Base-by-base conservation (phyloP, 2,888 invertebrate species). In the Nephrotoma guestfalica region DNA sequence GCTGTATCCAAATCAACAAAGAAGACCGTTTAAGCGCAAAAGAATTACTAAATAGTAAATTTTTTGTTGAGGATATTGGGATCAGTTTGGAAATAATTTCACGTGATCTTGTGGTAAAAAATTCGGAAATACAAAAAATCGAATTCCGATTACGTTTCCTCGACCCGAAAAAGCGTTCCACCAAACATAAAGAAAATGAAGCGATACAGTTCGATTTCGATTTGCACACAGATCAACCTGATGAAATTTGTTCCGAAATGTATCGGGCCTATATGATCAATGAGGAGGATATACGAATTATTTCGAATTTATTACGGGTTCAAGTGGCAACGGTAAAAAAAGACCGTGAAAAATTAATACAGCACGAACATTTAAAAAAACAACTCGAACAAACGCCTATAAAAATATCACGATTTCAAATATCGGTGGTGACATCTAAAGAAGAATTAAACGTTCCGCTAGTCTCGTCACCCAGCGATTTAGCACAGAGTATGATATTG, bases 201-300 rank as follows among this genome's bases (percentile, higher is more conserved):
- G 99, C 99, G 11, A 98, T 99, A 89, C 99, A 99, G 92, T 99
- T 99, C 92, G 98, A 98, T 89, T 99, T 98, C 92, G 97, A 99
- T 91, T 95, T 98, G 89, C 95, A 95, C 88, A 94, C 93, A 87
- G 99, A 99, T 91, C 96, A 97, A 90, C 97, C 97, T 87, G 97
- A 98, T 90, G 97, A 97, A 90, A 96, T 99, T 71, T 97, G 98
- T 86, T 95, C 95, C 90, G 98, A 98, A 91, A 98, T 99, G 98
- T 95, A 97, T 51, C 97, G 97, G 90, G 96, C 97, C 41, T 97
- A 98, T 47, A 96, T 98, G 90, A 97, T 99, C 89, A 96, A 97
- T 90, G 98, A 99, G 90, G 99, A 98, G 90, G 99, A 99, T 91
- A 96, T 97, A 0, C 94, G 97, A 89, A 96, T 96, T 87, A 98